Base-by-base conservation (phyloP, 1,140 invertebrate genomes). In the Caenorhabditis remanei region DNA sequence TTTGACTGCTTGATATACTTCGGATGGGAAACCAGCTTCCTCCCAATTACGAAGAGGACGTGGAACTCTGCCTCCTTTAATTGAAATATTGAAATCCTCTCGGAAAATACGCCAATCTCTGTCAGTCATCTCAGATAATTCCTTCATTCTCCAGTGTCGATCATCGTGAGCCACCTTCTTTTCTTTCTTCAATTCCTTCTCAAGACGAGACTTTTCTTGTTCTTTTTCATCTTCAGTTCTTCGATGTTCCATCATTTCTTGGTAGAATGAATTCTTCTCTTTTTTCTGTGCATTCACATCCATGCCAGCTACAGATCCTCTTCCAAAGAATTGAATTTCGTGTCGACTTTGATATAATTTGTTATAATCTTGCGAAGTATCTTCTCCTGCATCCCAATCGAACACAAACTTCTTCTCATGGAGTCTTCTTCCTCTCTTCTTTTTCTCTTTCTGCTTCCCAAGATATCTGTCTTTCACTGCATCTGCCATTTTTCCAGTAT, bases 331-430 rank as follows among this genome's bases (percentile, higher is more conserved):
- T 94, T 99, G 98, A 7, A 96, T 82, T 48, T 87, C 82, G 94
- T 98, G 97, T 75, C 96, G 95, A 90, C 98, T 96, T 93, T 99
- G 99, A 91, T 99, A 99, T 4, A 99, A 94, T 87, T 95, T 95
- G 93, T 99, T 99, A 91, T 99, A 99, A 94, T 99, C 98, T 88
- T 96, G 95, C 21, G 97, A 97, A 0, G 98, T 99, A 91, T 99
- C 98, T 93, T 99, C 98, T 0, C 96, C 95, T 5, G 97, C 97
- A 94, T 99, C 98, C 98, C 98, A 99, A 94, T 99, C 98, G 94
- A 99, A 99, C 0, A 99, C 98, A 95, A 99, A 99, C 94, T 99
- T 99, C 6, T 98, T 94, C 92, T 99, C 98, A 94, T 99, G 99
- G 5, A 99, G 93, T 88, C 97, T 94, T 50, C 98, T 94, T 0